Base-by-base conservation (phyloP, 2,113 vertebrate genomes). In the Austrofundulus limnaeus region DNA sequence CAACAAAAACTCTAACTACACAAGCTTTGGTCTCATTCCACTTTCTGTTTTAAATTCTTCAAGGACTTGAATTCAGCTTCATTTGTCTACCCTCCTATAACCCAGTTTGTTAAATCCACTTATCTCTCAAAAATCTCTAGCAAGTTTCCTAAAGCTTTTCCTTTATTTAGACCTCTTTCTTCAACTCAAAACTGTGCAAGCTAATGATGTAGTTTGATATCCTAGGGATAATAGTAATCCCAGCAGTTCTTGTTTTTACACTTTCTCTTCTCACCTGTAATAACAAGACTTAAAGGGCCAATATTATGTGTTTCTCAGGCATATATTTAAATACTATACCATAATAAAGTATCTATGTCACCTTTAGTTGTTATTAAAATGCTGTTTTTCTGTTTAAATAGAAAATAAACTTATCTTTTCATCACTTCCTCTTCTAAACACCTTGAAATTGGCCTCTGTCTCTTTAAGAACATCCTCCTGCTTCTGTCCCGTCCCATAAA, bases 201-300 rank as follows among this genome's bases (percentile, higher is more conserved):
- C 34, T 55, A 52, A 47, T 28, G 31, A 39, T 34, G 62, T 47
- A 24, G 50, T 23, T 42, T 49, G 47, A 70, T 66, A 51, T 78
- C 66, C 63, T 76, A 6, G 1, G 63, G 34, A 64, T 49, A 21
- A 38, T 31, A 52, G 24, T 66, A 60, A 71, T 80, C 77, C 67
- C 58, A 42, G 23, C 37, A 55, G 75, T 73, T 28, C 39, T 25
- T 46, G 50, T 66, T 55, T 59, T 70, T 45, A 55, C 82, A 70
- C 72, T 38, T 68, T 48, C 65, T 58, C 24, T 70, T 72, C 57
- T 78, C 72, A 67, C 77, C 77, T 68, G 60, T 82, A 54, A 72
- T 47, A 74, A 25, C 56, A 42, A 28, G 65, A 76, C 64, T 47
- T 19, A 61, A 68, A n/a, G n/a, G n/a, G n/a, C n/a, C n/a, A n/a